Percentiles rank a stretch among this genome's conserved stretches.
Conservation (phyloP, 2,113 vertebrate genomes). For the Lasiurus cinereus region DNA sequence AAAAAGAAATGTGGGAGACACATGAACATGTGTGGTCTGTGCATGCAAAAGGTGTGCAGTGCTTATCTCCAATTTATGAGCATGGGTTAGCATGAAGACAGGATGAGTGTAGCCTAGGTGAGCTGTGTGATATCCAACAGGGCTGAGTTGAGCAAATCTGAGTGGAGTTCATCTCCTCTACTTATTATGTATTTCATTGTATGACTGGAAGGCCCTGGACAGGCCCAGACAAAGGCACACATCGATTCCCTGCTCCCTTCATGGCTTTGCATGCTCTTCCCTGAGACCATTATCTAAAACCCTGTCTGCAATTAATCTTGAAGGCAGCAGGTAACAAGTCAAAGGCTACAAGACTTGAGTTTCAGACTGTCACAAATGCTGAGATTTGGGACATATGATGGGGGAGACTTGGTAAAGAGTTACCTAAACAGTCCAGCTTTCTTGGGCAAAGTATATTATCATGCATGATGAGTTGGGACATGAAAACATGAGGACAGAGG, state of each 20-base stretch:
- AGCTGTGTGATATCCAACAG: background rate
- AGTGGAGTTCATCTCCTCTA: constrained; percentile 54
- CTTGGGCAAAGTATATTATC: constrained; percentile 63
- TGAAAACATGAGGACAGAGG: constrained; percentile 68
- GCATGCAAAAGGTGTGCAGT: background rate
- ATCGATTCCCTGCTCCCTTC: constrained; percentile 76
- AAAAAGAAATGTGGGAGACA: background rate
- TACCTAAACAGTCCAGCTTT: constrained; percentile 55
- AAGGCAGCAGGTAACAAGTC: constrained; percentile 81
- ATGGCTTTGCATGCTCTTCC: constrained; percentile 73
- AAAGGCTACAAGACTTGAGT: constrained; percentile 72
- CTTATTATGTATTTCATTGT: constrained; percentile 67
- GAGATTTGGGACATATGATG: constrained; percentile 52
- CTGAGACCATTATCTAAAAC: constrained; percentile 84
- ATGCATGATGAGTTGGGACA: constrained; percentile 49
- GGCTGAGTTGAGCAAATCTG: background rate
- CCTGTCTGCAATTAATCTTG: constrained; percentile 88
- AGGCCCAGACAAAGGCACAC: constrained; percentile 78
- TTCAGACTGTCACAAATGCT: constrained; percentile 69
- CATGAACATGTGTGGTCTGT: background rate
- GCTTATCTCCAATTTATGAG: background rate
- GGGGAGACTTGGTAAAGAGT: background rate
- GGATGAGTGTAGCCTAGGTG: background rate
- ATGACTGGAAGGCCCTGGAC: constrained; percentile 77
- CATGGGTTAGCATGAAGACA: background rate